Conservation (phyloP, 2,797 vertebrate genomes). For the Clarias fuscus region DNA sequence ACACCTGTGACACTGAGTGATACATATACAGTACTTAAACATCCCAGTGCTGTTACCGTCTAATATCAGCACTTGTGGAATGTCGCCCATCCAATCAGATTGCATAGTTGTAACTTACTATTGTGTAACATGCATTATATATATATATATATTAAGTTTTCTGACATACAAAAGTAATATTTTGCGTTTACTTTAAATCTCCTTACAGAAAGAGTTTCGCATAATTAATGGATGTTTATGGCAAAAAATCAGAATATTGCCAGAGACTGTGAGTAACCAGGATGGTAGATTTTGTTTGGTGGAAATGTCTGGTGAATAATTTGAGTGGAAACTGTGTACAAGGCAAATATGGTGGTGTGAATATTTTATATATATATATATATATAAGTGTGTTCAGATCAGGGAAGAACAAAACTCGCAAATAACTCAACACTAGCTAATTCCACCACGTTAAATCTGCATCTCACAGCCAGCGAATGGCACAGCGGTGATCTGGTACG, state of each 20-base stretch:
- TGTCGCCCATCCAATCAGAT: no score
- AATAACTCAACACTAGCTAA: background rate
- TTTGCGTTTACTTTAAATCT: background rate
- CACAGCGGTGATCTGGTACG: background rate
- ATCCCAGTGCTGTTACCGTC: no score
- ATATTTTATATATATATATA: conserved; percentile 1
- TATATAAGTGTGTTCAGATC: background rate
- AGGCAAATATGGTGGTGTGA: conserved; percentile 13
- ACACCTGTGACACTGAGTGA: no score
- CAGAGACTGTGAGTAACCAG: background rate
- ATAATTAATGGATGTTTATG: background rate
- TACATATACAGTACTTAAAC: no score
- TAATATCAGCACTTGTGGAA: no score
- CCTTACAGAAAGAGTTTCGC: background rate
- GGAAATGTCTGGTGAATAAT: background rate
- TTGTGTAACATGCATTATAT: no score
- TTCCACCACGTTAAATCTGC: conserved; percentile 1
- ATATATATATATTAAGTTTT: background rate
- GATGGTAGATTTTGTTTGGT: background rate
- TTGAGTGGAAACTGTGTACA: conserved; percentile 13
- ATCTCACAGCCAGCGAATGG: background rate
- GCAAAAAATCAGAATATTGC: background rate
- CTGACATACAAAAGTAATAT: background rate
- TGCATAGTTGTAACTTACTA: no score
- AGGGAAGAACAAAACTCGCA: background rate